Percentiles rank a stretch among this genome's conserved stretches.
phyloP scores from a whole-genome alignment of 2,113 vertebrate species.

The Eretmochelys imbricata region DNA sequence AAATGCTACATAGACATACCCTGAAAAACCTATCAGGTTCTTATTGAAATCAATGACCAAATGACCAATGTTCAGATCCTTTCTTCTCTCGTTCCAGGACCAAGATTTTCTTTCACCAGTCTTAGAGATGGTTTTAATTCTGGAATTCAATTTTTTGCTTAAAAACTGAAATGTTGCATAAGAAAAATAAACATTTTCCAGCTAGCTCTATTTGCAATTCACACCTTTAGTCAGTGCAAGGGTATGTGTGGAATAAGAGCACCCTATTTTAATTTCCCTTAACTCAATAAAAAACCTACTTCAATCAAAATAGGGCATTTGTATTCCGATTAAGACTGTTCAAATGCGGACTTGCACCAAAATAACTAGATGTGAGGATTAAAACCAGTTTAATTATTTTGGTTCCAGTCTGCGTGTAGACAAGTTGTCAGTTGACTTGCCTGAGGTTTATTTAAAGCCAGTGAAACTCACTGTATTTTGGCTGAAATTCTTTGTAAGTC shows the following conservation, averaged over 20 bases:
- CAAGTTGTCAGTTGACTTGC: too few relatives aligned
- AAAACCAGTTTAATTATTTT: background rate
- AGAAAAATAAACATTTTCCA: background rate
- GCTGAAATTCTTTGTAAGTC: background rate
- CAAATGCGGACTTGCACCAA: background rate
- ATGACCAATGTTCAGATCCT: background rate
- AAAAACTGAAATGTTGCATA: background rate
- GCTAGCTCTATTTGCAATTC: background rate
- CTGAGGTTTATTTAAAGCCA: background rate
- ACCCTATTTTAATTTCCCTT: background rate
- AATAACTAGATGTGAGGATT: background rate
- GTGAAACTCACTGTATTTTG: background rate
- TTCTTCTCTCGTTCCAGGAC: background rate
- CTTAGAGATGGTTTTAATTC: background rate
- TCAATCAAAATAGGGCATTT: background rate
- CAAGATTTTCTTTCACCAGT: background rate
- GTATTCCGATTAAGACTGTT: background rate
- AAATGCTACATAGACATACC: background rate
- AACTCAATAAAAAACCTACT: too few relatives aligned
- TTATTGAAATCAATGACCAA: background rate
- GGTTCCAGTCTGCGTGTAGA: background rate
- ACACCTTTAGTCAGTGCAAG: background rate
- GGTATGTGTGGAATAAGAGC: background rate
- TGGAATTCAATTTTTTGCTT: background rate
- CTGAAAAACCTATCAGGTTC: background rate